Evolutionary conservation across 1,140 invertebrate genomes (phyloP).

Genomic region (Drosophila ficusphila): DNA sequence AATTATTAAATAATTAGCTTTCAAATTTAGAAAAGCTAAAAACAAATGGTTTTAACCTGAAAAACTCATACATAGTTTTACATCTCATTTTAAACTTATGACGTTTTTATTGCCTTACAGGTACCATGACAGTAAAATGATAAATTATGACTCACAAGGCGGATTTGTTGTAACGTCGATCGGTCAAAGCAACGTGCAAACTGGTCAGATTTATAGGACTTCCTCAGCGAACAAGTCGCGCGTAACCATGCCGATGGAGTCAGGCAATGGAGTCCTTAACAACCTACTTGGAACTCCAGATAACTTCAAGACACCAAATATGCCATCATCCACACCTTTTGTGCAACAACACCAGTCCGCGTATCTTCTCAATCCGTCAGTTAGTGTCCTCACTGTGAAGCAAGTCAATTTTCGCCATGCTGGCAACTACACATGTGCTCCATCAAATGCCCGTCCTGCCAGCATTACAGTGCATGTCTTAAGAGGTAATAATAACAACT

Average conservation of each 20-base stretch:
- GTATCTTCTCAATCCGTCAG: constrained; percentile 69
- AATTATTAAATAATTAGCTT: too few species aligned
- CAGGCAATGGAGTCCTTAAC: constrained; percentile 3
- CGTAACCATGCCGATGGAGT: constrained; percentile 21
- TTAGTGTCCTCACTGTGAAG: constrained; percentile 77
- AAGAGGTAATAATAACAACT: constrained; percentile 72
- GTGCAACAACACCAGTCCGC: constrained; percentile 77
- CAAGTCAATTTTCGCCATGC: constrained; percentile 84
- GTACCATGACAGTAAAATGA: constrained; percentile 90
- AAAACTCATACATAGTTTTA: too few species aligned
- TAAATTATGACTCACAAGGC: constrained; percentile 88
- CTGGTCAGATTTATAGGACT: constrained; percentile 16
- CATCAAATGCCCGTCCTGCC: constrained; percentile 88
- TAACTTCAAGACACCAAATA: constrained; percentile 24
- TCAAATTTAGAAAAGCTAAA: too few species aligned
- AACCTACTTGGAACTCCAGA: constrained; percentile 8
- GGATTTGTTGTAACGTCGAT: constrained; percentile 84
- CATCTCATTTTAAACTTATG: too few species aligned
- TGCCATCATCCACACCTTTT: constrained; percentile 32
- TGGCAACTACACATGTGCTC: constrained; percentile 89
- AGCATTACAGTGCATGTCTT: constrained; percentile 89
- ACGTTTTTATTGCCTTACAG: constrained; percentile 41
- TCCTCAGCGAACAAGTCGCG: constrained; percentile 43
- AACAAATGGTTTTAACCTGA: too few species aligned
- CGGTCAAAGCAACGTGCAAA: constrained; percentile 28